phyloP scores from a whole-genome alignment of 1,140 invertebrate genomes.

The Panagrolaimus sp. region DNA sequence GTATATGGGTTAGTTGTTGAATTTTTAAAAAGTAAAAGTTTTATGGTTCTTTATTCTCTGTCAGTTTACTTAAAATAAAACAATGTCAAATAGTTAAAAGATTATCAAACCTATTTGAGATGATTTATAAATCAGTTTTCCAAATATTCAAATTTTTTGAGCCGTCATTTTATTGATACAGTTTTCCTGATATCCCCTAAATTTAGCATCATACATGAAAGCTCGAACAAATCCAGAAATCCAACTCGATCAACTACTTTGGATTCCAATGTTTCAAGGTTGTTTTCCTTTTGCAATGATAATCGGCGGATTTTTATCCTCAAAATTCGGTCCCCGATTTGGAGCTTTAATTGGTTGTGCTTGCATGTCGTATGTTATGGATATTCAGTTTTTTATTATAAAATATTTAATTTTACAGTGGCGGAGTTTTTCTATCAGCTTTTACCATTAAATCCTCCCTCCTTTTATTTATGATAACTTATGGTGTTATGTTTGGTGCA shows the following conservation, averaged over 20 bases:
- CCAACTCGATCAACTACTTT: slow-evolving; percentile 51
- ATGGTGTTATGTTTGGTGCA: slow-evolving; percentile 57
- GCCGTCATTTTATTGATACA: too few species aligned
- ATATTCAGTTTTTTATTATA: slow-evolving; percentile 20
- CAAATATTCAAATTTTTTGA: too few species aligned
- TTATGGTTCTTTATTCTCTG: too few species aligned
- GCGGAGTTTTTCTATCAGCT: slow-evolving; percentile 50
- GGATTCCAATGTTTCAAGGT: slow-evolving; percentile 56
- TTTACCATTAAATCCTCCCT: slow-evolving; percentile 54
- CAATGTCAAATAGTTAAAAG: too few species aligned
- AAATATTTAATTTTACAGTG: slow-evolving; percentile 36
- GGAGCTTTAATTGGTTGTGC: slow-evolving; percentile 50
- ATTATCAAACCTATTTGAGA: too few species aligned
- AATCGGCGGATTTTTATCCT: slow-evolving; percentile 51
- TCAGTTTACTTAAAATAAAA: too few species aligned
- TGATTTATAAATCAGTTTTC: too few species aligned
- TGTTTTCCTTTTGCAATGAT: slow-evolving; percentile 60
- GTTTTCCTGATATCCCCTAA: too few species aligned
- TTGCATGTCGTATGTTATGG: slow-evolving; percentile 48
- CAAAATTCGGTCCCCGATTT: slow-evolving; percentile 45
- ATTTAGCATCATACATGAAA: slow-evolving; percentile 54
- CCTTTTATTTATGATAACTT: slow-evolving; percentile 49
- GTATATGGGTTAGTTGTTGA: slow-evolving; percentile 44
- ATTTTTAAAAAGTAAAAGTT: too few species aligned
- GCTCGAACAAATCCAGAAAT: slow-evolving; percentile 52